These are phyloP conservation scores for Pseudomyrmex gracilis DNA, from an alignment of 1,140 invertebrate species.

Conservation along the genomic window DNA sequence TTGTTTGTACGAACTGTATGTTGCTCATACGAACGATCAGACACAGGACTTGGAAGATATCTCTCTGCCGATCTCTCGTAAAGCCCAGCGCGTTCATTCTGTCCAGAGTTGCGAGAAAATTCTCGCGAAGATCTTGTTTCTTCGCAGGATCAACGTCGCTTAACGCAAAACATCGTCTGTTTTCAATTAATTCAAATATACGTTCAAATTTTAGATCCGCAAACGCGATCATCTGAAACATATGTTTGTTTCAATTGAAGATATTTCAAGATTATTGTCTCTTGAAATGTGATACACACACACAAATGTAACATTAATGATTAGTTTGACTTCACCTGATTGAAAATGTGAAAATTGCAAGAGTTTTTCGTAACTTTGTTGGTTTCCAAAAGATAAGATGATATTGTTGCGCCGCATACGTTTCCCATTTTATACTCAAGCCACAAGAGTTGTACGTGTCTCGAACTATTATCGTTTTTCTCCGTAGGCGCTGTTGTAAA, in stretches of 20 bases:
- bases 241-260: not conserved
- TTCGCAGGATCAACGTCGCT: slow-evolving; percentile 37
- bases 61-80: slow-evolving; percentile 76
- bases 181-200: slow-evolving; percentile 58
- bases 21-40: slow-evolving; percentile 86
- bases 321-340: slow-evolving; percentile 81
- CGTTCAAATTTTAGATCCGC: slow-evolving; percentile 53
- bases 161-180: slow-evolving; percentile 67
- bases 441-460: slow-evolving; percentile 86
- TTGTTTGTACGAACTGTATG: slow-evolving; percentile 76
- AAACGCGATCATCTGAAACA: slow-evolving; percentile 57
- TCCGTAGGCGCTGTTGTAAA: slow-evolving; percentile 87
- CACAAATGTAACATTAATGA: too few relatives aligned
- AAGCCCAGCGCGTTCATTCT: slow-evolving; percentile 79
- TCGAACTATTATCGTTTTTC: slow-evolving; percentile 87
- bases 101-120: slow-evolving; percentile 78
- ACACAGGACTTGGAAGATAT: slow-evolving; percentile 86
- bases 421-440: slow-evolving; percentile 86
- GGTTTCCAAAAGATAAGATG: slow-evolving; percentile 88
- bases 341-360: slow-evolving; percentile 87
- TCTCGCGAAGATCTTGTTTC: slow-evolving; percentile 73
- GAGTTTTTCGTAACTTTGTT: slow-evolving; percentile 86
- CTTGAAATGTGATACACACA: not conserved
- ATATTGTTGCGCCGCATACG: slow-evolving; percentile 88
- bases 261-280: not conserved